Conservation (phyloP, 2,797 vertebrate genomes). For the Glyptemys insculpta region DNA sequence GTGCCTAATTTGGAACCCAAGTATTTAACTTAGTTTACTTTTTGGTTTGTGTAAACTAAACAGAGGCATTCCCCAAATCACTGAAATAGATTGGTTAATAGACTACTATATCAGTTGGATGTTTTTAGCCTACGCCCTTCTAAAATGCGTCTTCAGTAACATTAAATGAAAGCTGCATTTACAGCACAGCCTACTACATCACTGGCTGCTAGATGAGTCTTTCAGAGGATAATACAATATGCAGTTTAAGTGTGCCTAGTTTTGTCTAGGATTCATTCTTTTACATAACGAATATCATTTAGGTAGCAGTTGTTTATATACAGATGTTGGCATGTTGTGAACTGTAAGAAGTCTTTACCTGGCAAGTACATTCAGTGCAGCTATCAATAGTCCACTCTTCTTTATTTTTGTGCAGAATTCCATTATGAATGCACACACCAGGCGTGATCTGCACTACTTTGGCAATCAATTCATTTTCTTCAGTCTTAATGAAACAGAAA, state of each 20-base stretch:
- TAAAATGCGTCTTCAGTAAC: background rate
- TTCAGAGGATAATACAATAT: background rate
- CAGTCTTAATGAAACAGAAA: constrained; percentile 78
- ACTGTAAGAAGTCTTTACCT: constrained; percentile 83
- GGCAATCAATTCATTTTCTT: constrained; percentile 84
- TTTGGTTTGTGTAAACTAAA: background rate
- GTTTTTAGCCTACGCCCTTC: background rate
- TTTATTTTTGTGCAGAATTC: constrained; percentile 88
- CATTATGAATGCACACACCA: constrained; percentile 92
- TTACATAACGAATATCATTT: background rate
- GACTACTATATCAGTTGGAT: background rate
- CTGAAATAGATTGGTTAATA: background rate
- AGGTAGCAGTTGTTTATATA: background rate
- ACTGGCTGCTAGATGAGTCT: background rate
- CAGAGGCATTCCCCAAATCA: background rate
- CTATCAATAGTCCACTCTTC: constrained; percentile 96
- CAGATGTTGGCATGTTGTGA: background rate
- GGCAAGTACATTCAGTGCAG: constrained; percentile 97
- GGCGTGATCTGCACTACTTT: constrained; percentile 82
- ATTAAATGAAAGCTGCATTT: background rate
- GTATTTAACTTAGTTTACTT: background rate
- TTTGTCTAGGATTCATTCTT: constrained; percentile 1
- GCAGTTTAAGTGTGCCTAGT: background rate
- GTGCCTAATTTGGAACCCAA: background rate
- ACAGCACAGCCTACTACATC: background rate